Base-by-base conservation (phyloP, 2,797 vertebrate genomes). In the Pseudochaenichthys georgianus region DNA sequence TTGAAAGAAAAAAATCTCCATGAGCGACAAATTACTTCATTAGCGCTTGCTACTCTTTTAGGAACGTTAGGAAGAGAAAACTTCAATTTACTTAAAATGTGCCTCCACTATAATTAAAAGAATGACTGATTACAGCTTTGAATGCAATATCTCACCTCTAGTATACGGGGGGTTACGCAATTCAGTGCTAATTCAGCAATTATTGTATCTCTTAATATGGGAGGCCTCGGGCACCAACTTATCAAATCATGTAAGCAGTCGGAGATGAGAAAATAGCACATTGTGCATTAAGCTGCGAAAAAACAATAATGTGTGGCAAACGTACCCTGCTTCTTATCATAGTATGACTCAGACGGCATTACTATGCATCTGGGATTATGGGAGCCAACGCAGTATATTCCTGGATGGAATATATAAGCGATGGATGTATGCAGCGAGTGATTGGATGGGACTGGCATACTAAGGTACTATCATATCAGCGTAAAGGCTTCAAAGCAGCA, bases 401-500 rank as follows among this genome's bases (percentile, higher is more conserved):
- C 61, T 67, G 54, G 34, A 70, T 50, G 17, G 53, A 77, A 77
- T 75, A 63, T 73, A 23, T 13, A 75, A 73, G 48, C 54, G 57
- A 73, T 58, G 45, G 13, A 78, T 43, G 55, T 48, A 43, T 53
- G 64, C 42, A 78, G 71, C 13, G n/a, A 13, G 42, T 64, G 65
- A 80, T 57, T 78, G 70, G 60, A 71, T 73, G 71, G n/a, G 54
- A 78, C 81, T 58, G 64, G 68, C 66, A 65, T 53, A 50, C 54
- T 64, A 46, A 74, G 77, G 58, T 64, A 10, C 64, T 63, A 68
- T 75, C 65, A 64, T 64, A 74, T 78, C 73, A 67, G 52, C 57
- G 73, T 76, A 76, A 74, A 75, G 66, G 61, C 69, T 78, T 86
- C 62, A 83, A 85, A 79, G 68, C 41, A 73, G 59, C 52, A 66